phyloP scores from a whole-genome alignment of 2,797 vertebrate genomes.

The Myiothlypis chrysogaster region DNA sequence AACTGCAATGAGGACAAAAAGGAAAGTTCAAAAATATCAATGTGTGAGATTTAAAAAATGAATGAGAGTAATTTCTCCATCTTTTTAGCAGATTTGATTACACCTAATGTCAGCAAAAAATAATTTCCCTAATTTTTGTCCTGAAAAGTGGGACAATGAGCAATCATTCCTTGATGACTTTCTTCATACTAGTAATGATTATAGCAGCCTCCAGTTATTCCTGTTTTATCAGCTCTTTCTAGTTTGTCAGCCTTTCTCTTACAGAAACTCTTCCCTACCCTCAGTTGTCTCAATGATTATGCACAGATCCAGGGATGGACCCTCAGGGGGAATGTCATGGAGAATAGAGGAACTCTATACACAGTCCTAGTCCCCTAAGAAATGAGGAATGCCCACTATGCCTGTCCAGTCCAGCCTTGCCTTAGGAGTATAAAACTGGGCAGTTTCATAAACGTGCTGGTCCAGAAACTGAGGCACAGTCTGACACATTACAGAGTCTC shows the following conservation, averaged over 20 bases:
- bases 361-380: neutral
- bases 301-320: neutral
- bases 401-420: neutral
- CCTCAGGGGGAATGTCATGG: neutral
- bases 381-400: neutral
- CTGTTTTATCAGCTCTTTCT: neutral
- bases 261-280: neutral
- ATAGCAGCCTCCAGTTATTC: neutral
- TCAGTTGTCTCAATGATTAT: neutral
- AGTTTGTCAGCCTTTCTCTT: neutral
- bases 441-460: neutral
- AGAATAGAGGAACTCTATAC: neutral
- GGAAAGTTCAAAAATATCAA: neutral
- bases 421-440: neutral
- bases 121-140: neutral
- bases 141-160: neutral
- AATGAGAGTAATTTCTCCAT: neutral
- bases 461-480: neutral
- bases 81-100: neutral
- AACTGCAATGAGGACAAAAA: neutral
- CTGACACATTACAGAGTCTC: neutral
- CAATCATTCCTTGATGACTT: neutral
- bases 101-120: neutral
- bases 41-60: neutral
- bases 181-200: neutral